Evolutionary conservation across 2,888 invertebrate genomes (phyloP).

Genomic region (Eristalinus sepulchralis): DNA sequence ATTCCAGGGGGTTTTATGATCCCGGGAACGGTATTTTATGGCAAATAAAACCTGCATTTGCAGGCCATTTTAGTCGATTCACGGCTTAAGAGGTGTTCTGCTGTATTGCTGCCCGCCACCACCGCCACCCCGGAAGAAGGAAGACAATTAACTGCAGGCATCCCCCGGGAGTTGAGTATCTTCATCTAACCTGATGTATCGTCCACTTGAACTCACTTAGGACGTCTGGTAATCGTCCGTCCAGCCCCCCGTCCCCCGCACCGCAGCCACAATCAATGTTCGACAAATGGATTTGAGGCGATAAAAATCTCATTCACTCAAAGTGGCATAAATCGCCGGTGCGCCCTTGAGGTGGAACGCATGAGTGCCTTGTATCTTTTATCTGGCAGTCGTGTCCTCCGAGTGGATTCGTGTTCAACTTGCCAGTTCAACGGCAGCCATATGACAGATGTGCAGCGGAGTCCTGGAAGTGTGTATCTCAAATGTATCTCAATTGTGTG

Average conservation of each 20-base stretch:
- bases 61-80: slow-evolving; percentile 47
- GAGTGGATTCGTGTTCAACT: neutral
- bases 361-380: slow-evolving; percentile 3
- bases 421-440: slow-evolving; percentile 19
- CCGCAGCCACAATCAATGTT: slow-evolving; percentile 53
- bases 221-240: slow-evolving; percentile 40
- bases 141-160: slow-evolving; percentile 61
- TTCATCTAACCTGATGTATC: slow-evolving; percentile 51
- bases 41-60: slow-evolving; percentile 55
- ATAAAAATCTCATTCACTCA: slow-evolving; percentile 64
- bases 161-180: slow-evolving; percentile 13
- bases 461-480: neutral
- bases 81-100: slow-evolving; percentile 34
- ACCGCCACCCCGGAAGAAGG: neutral
- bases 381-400: neutral
- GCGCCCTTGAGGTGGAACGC: slow-evolving; percentile 36
- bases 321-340: slow-evolving; percentile 57
- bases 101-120: neutral
- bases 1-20: slow-evolving; percentile 46
- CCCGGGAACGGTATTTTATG: slow-evolving; percentile 48
- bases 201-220: slow-evolving; percentile 63
- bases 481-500: slow-evolving; percentile 44
- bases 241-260: neutral
- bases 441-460: slow-evolving; percentile 53
- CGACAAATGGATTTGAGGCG: slow-evolving; percentile 63